Evolutionary conservation across 2,888 invertebrate species (phyloP), one percentile per base, ranked within the genome.

Genomic region (Deilephila elpenor): DNA sequence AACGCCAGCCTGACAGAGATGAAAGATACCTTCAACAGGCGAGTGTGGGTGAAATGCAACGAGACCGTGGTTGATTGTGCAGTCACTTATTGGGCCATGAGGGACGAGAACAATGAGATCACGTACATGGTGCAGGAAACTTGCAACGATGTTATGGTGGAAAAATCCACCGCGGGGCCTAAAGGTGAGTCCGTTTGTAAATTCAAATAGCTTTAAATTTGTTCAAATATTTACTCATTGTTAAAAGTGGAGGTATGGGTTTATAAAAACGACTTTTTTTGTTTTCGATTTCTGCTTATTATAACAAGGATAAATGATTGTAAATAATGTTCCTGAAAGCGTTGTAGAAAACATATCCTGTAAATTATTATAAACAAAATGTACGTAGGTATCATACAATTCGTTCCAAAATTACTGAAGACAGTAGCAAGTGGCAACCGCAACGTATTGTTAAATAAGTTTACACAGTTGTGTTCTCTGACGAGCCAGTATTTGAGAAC

Each of bases 1-100:
- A 89, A 91, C 74, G 75, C 82, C 19, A 81, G 86, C 0, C 56
- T 83, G 0, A 67, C 82, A 4, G 29, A 75, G 0, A 79, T 84
- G 60, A 83, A 56, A 19, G 89, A 91, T 71, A 53, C 75, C 0
- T 44, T 71, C 3, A 79, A 83, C 25, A 85, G 88, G 56, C 85
- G 78, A 17, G 74, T 87, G 1, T 94, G 94, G 94, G 83, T 91
- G 29, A 78, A 76, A 5, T 94, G 94, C 75, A 87, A 86, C 20
- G 86, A 82, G 7, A 84, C 83, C 0, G 53, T 72, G 14, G 56
- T 73, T 17, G 84, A 81, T 0, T 89, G 88, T 51, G 71, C 73
- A 3, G 75, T 87, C 7, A 78, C 86, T n/a, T 93, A 88, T 74
- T 84, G 79, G 7, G 90, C 89, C 1, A 89, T 82, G 86, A 87